These are phyloP conservation scores for Eulemur macaco DNA, from an alignment of 2,113 vertebrate species.

Conservation along the genomic window DNA sequence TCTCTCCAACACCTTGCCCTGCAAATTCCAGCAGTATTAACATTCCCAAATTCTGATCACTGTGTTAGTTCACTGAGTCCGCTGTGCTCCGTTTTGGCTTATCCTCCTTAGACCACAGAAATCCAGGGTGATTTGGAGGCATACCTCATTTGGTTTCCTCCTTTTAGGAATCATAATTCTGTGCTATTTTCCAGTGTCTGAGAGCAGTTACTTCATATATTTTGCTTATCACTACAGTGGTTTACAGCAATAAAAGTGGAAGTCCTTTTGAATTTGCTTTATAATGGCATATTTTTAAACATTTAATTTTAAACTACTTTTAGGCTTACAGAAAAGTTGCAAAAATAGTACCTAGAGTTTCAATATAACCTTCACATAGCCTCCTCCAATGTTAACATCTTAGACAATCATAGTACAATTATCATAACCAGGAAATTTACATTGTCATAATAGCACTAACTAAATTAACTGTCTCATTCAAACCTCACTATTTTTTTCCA, in stretches of 20 bases:
- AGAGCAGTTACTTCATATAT: constrained; percentile 21
- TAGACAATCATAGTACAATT: neutral
- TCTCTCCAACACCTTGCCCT: neutral
- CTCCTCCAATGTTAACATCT: neutral
- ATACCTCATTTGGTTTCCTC: neutral
- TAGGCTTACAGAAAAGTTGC: neutral
- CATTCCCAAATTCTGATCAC: neutral
- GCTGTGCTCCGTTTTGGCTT: neutral
- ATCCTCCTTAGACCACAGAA: neutral
- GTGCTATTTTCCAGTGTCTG: neutral
- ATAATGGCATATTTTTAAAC: neutral
- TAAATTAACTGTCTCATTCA: neutral
- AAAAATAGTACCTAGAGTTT: neutral
- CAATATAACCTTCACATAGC: neutral
- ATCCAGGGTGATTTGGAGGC: neutral
- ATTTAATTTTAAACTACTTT: constrained; percentile 19
- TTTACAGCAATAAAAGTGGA: constrained; percentile 1
- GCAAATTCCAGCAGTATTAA: neutral
- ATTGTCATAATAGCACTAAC: neutral
- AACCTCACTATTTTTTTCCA: neutral
- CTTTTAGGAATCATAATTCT: neutral
- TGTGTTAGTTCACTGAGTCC: neutral
- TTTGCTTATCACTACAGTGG: neutral
- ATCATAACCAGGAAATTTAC: neutral
- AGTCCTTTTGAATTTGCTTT: neutral